These are phyloP conservation scores for Chironomus tentans DNA, from an alignment of 2,888 invertebrate species.

Conservation along the genomic window DNA sequence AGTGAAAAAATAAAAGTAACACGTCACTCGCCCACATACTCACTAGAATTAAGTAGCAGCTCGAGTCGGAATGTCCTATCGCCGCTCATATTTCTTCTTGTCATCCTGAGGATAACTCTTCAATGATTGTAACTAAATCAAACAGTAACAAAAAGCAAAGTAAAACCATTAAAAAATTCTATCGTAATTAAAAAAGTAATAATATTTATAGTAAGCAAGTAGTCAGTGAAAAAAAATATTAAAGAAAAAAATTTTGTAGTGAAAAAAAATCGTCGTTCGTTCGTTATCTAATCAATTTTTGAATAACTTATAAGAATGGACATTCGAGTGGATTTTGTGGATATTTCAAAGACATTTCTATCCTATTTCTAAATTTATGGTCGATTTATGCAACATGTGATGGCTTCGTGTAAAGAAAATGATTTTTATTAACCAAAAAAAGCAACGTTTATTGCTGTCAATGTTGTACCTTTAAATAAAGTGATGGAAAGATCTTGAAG, in stretches of 20 bases:
- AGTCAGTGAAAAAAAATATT: background rate
- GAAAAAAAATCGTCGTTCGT: background rate
- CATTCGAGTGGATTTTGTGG: too few relatives aligned
- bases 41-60: slow-evolving; percentile 21
- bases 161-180: too few relatives aligned
- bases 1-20: slow-evolving; percentile 7
- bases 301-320: background rate
- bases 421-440: too few relatives aligned
- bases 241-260: background rate
- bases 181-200: background rate
- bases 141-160: too few relatives aligned
- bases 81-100: background rate
- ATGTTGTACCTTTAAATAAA: too few relatives aligned
- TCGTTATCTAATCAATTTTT: background rate
- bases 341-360: too few relatives aligned
- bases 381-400: too few relatives aligned
- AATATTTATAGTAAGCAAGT: background rate
- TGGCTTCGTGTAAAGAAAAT: too few relatives aligned
- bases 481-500: background rate
- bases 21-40: slow-evolving; percentile 11
- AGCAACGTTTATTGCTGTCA: too few relatives aligned
- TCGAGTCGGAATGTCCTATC: background rate
- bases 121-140: too few relatives aligned
- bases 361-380: too few relatives aligned
- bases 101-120: background rate